Conservation (phyloP, 2,888 invertebrate genomes). For the Mesoligia furuncula region DNA sequence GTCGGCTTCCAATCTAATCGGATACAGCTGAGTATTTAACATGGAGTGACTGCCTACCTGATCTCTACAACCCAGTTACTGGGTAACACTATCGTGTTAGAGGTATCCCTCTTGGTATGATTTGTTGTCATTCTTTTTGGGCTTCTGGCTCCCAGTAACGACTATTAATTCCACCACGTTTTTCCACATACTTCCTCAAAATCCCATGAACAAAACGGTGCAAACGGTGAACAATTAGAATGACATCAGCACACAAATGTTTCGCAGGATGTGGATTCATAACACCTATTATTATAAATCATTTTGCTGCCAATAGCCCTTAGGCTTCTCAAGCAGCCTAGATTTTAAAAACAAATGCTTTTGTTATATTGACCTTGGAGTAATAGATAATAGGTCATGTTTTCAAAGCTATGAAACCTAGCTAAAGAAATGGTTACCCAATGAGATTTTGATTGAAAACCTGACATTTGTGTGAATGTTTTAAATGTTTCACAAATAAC, state of each 20-base stretch:
- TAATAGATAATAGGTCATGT: conserved; percentile 66
- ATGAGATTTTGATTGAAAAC: conserved; percentile 20
- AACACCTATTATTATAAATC: conserved; percentile 67
- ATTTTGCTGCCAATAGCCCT: conserved; percentile 44
- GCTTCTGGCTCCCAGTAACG: too few species aligned
- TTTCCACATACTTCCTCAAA: conserved; percentile 12
- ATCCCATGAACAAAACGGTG: conserved; percentile 10
- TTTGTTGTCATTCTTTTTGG: too few species aligned
- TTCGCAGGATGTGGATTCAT: conserved; percentile 62
- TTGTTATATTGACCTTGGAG: conserved; percentile 64
- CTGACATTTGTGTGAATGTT: not conserved
- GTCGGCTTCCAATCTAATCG: too few species aligned
- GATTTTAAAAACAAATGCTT: conserved; percentile 70
- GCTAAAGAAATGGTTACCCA: not conserved
- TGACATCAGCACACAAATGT: conserved; percentile 49
- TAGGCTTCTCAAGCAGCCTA: conserved; percentile 58
- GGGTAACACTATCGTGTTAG: too few species aligned
- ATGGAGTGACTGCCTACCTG: too few species aligned
- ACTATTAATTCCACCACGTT: not conserved
- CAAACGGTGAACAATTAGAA: conserved; percentile 37
- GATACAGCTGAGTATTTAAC: too few species aligned
- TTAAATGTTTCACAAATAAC: too few species aligned
- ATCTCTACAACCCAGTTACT: too few species aligned
- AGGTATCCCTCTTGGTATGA: too few species aligned
- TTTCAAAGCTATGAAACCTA: conserved; percentile 45